phyloP scores from a whole-genome alignment of 2,888 invertebrate genomes.

The Tenodera sinensis region DNA sequence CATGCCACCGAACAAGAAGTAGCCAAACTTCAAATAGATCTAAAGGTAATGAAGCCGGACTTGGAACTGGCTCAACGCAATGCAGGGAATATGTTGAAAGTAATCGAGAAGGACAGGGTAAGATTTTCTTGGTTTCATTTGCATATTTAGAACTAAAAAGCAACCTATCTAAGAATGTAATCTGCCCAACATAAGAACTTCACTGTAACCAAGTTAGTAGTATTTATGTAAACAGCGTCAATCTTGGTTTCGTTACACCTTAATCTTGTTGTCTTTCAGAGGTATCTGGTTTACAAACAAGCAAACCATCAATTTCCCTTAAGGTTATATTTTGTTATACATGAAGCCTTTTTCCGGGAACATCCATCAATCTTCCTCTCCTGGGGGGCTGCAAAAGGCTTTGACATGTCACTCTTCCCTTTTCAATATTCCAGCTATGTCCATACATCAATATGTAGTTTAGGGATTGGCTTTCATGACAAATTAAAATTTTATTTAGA shows the following conservation, averaged over 20 bases:
- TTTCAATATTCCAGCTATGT: background rate
- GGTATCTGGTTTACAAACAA: background rate
- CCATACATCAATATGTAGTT: background rate
- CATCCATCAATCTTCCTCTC: background rate
- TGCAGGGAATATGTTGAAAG: conserved; percentile 72
- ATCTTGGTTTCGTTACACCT: background rate
- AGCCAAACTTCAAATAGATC: conserved; percentile 70
- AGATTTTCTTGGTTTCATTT: conserved; percentile 30
- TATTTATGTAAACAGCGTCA: background rate
- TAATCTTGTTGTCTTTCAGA: background rate
- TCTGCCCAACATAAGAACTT: background rate
- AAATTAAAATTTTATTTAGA: background rate
- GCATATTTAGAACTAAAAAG: background rate
- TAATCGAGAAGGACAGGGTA: conserved; percentile 72
- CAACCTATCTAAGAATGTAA: background rate
- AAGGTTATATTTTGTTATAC: background rate
- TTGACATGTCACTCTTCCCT: background rate
- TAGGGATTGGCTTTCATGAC: background rate
- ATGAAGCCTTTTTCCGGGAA: background rate
- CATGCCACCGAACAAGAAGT: conserved; percentile 78
- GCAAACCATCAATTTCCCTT: background rate
- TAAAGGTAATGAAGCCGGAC: conserved; percentile 78
- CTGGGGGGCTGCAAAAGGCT: background rate
- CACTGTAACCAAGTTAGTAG: no score
- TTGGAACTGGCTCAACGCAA: conserved; percentile 74